Evolutionary conservation across 2,113 vertebrate genomes (phyloP).

Genomic region (Plecotus auritus): DNA sequence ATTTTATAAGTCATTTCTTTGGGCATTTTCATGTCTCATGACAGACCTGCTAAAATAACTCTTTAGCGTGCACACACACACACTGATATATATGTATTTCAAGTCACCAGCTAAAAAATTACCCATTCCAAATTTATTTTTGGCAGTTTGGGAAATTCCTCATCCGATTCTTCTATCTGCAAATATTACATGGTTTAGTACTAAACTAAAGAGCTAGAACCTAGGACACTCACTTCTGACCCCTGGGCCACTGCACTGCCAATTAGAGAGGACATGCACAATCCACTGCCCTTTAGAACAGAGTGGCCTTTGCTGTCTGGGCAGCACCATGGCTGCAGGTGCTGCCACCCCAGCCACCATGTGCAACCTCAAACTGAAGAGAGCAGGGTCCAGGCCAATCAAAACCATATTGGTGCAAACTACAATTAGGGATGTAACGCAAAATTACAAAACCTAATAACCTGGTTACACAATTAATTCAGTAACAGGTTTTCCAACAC

Average conservation of each 20-base stretch:
- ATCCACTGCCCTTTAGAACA: conserved; percentile 64
- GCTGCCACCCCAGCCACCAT: background rate
- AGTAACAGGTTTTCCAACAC: background rate
- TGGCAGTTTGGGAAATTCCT: conserved; percentile 71
- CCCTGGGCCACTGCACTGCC: background rate
- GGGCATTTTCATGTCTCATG: background rate
- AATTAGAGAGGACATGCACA: conserved; percentile 37
- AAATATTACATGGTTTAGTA: conserved; percentile 59
- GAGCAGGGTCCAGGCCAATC: background rate
- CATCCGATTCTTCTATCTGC: conserved; percentile 51
- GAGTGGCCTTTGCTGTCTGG: conserved; percentile 57
- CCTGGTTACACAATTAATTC: background rate
- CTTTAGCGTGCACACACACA: background rate
- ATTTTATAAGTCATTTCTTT: background rate
- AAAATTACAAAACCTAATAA: background rate
- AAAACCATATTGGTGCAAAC: conserved; percentile 4
- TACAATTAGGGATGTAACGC: conserved; percentile 30
- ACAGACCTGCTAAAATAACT: background rate
- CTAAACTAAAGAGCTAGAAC: conserved; percentile 55
- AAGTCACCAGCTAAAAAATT: conserved; percentile 30
- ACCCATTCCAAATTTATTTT: conserved; percentile 69
- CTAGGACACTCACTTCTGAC: conserved; percentile 38
- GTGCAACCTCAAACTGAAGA: background rate
- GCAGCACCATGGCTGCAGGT: conserved; percentile 52
- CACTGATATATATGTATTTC: conserved; percentile 40